Evolutionary conservation across 2,797 vertebrate genomes (phyloP).

Genomic region (Malacoraja senta): DNA sequence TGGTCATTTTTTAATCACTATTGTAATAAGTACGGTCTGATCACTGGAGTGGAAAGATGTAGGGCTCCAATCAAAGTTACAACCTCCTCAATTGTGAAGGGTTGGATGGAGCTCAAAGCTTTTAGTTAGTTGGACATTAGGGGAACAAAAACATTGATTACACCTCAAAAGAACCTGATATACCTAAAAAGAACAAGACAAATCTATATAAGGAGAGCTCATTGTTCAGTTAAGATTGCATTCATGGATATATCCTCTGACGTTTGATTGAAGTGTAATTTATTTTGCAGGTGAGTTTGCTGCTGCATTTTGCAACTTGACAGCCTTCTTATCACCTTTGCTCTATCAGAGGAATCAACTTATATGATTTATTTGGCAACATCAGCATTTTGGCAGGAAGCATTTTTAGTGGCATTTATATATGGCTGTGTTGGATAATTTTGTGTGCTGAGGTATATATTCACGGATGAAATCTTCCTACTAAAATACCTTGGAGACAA

Average conservation of each 20-base stretch:
- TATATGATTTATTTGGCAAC: neutral
- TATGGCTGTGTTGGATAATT: neutral
- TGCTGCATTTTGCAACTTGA: neutral
- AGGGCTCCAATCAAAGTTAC: neutral
- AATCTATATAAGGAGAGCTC: neutral
- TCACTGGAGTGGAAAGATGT: neutral
- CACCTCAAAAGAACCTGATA: neutral
- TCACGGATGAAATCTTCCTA: neutral
- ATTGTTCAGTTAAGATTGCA: neutral
- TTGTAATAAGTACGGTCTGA: neutral
- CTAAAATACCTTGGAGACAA: neutral
- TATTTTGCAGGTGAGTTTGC: neutral
- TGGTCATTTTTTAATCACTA: neutral
- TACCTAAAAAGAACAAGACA: neutral
- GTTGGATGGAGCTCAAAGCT: neutral
- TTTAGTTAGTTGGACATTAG: neutral
- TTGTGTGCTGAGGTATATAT: neutral
- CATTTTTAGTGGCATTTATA: neutral
- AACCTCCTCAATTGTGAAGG: neutral
- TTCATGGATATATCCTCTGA: neutral
- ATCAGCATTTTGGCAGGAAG: constrained; percentile 5
- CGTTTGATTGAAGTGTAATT: neutral
- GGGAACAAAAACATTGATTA: neutral
- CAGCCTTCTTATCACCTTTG: neutral
- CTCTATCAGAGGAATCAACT: neutral